Evolutionary conservation across 2,888 invertebrate genomes (phyloP).

Genomic region (Sphecodes monilicornis): DNA sequence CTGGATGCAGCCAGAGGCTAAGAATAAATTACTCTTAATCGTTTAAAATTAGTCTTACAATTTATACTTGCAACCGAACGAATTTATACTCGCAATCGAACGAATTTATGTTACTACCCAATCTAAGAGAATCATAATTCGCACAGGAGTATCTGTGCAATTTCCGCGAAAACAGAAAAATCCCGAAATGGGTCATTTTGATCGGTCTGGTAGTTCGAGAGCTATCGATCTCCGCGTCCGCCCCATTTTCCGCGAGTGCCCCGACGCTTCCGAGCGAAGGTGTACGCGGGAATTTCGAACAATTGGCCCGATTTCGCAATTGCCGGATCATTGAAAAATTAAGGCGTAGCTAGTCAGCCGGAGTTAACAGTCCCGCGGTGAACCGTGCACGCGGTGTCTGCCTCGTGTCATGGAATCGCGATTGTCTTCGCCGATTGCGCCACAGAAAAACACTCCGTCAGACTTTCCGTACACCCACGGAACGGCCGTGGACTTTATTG

Average conservation of each 20-base stretch:
- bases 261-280: not conserved
- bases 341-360: constrained; percentile 26
- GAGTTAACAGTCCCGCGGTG: constrained; percentile 22
- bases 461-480: constrained; percentile 66
- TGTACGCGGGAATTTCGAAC: constrained; percentile 7
- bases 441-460: constrained; percentile 40
- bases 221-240: not conserved
- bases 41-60: too few relatives aligned
- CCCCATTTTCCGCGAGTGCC: not conserved
- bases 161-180: not conserved
- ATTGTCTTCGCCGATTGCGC: constrained; percentile 56
- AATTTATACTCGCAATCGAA: too few relatives aligned
- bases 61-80: too few relatives aligned
- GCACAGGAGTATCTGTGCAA: not conserved
- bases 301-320: constrained; percentile 30
- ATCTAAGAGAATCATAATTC: too few relatives aligned
- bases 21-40: too few relatives aligned
- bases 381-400: constrained; percentile 33
- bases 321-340: constrained; percentile 38
- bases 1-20: too few relatives aligned
- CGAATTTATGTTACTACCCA: too few relatives aligned
- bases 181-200: not conserved
- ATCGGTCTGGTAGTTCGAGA: not conserved
- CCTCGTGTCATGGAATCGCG: constrained; percentile 57
- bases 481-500: constrained; percentile 73